phyloP scores from a whole-genome alignment of 1,140 invertebrate genomes.

The Drosophila nigromelanica region DNA sequence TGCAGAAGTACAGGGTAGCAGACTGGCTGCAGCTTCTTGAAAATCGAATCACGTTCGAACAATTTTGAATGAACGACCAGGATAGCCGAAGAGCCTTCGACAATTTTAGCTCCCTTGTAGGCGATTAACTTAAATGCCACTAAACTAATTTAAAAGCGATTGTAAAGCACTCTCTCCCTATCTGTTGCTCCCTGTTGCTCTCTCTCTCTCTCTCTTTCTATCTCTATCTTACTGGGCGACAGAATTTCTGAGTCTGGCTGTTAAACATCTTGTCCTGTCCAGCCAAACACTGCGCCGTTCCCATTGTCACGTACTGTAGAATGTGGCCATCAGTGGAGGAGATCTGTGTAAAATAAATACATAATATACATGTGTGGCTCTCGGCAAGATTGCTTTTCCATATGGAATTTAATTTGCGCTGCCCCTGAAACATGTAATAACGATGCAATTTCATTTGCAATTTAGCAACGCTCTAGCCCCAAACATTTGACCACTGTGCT shows the following conservation, averaged over 20 bases:
- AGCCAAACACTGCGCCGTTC: slow-evolving; percentile 8
- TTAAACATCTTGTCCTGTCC: slow-evolving; percentile 75
- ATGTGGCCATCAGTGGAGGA: slow-evolving; percentile 52
- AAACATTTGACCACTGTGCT: slow-evolving; percentile 19
- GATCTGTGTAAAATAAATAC: slow-evolving; percentile 75
- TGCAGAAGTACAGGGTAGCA: slow-evolving; percentile 22
- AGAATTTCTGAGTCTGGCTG: slow-evolving; percentile 56
- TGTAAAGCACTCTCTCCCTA: slow-evolving; percentile 49
- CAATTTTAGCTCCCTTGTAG: slow-evolving; percentile 79
- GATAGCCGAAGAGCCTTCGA: slow-evolving; percentile 22
- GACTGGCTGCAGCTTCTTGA: slow-evolving; percentile 67
- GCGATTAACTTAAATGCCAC: slow-evolving; percentile 83
- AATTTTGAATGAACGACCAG: slow-evolving; percentile 58
- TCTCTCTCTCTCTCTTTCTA: slow-evolving; percentile 1
- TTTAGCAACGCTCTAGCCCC: slow-evolving; percentile 36
- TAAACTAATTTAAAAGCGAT: slow-evolving; percentile 84
- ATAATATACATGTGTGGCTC: slow-evolving; percentile 40
- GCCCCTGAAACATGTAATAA: slow-evolving; percentile 80
- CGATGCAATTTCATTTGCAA: slow-evolving; percentile 81
- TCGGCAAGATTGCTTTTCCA: slow-evolving; percentile 79
- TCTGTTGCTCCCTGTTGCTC: not conserved
- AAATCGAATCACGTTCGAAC: slow-evolving; percentile 82
- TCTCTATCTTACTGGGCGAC: slow-evolving; percentile 24
- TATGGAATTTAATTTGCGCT: slow-evolving; percentile 83
- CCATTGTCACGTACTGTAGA: slow-evolving; percentile 68